Percentiles rank a stretch among this genome's conserved stretches.
These are phyloP conservation scores for Aegithalos caudatus DNA, from an alignment of 2,113 vertebrate species.

Conservation along the genomic window DNA sequence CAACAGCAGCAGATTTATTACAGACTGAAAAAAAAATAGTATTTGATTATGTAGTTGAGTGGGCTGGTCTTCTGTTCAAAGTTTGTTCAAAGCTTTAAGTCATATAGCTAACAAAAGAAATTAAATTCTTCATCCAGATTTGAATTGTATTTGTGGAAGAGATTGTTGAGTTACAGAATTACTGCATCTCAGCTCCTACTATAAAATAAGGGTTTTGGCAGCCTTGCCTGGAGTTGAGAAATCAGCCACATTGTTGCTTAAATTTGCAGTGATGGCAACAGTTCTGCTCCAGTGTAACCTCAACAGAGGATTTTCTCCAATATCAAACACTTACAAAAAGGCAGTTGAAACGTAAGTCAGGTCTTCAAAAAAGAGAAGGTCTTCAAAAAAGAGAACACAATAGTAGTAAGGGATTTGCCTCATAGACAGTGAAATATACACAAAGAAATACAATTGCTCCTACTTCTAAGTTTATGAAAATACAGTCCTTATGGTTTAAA, in stretches of 20 bases:
- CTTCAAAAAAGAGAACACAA: neutral
- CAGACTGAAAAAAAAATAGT: neutral
- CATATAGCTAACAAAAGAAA: neutral
- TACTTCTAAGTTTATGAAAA: neutral
- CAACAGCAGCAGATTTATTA: neutral
- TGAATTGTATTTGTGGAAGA: neutral
- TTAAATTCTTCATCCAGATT: neutral
- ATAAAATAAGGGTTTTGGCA: neutral
- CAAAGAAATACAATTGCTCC: neutral
- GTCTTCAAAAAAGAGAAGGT: neutral
- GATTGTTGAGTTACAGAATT: neutral
- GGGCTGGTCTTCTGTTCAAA: neutral
- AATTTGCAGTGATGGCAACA: neutral
- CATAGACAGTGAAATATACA: neutral
- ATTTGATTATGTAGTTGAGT: neutral
- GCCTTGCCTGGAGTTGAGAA: neutral
- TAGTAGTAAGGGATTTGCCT: neutral
- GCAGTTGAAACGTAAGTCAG: neutral
- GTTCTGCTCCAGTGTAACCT: neutral
- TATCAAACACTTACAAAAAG: neutral
- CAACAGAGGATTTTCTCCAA: neutral
- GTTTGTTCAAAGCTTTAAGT: neutral
- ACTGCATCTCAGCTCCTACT: neutral
- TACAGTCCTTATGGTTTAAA: neutral
- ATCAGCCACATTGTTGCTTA: neutral